phyloP scores from a whole-genome alignment of 2,797 vertebrate genomes.

The Pseudochirops corinnae region DNA sequence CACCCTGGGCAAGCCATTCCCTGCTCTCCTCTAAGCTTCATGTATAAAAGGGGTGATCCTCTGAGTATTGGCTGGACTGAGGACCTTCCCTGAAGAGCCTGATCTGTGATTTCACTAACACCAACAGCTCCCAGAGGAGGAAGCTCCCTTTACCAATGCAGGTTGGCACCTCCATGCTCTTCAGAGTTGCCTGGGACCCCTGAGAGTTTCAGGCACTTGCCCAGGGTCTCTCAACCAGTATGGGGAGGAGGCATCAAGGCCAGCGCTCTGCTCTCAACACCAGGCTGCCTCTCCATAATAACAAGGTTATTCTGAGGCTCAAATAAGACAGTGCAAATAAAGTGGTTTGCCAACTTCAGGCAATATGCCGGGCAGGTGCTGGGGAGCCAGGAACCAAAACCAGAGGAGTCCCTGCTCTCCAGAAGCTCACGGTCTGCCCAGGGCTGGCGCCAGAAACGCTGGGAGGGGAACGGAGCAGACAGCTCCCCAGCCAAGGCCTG shows the following conservation, averaged over 20 bases:
- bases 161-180: not conserved
- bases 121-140: not conserved
- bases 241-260: too few species aligned
- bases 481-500: not conserved
- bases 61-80: not conserved
- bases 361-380: fast-evolving
- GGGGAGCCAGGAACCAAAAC: not conserved
- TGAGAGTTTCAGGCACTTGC: too few species aligned
- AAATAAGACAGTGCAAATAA: not conserved
- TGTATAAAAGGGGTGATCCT: not conserved
- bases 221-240: not conserved
- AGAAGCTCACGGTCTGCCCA: not conserved
- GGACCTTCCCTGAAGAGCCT: not conserved
- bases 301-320: not conserved
- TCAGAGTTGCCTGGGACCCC: too few species aligned
- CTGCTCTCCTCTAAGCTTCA: too few species aligned
- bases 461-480: not conserved
- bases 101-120: not conserved
- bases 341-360: not conserved
- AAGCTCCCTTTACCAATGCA: not conserved
- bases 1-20: not conserved
- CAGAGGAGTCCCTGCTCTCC: too few species aligned
- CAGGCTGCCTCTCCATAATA: not conserved
- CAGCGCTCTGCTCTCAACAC: too few species aligned
- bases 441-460: not conserved